phyloP scores from a whole-genome alignment of 1,140 invertebrate species.

The Temnothorax nylanderi region DNA sequence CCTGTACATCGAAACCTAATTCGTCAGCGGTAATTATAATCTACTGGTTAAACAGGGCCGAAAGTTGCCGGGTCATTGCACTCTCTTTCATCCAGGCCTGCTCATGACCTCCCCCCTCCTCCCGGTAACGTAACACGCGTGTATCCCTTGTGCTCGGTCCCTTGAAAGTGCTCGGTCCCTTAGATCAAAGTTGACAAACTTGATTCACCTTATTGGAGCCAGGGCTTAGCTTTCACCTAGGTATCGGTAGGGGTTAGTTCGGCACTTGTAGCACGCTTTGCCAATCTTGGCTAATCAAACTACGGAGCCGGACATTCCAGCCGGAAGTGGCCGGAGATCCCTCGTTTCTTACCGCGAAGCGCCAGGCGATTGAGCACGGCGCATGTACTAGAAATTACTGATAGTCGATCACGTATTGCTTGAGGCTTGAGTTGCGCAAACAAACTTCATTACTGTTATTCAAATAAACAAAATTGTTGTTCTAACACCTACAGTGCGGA shows the following conservation, averaged over 20 bases:
- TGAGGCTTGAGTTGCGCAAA: background rate
- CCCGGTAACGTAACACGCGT: constrained; percentile 26
- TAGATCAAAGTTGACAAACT: constrained; percentile 82
- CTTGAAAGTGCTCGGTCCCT: constrained; percentile 66
- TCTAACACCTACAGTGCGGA: background rate
- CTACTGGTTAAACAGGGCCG: constrained; percentile 24
- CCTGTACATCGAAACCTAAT: background rate
- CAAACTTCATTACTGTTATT: background rate
- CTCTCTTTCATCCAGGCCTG: background rate
- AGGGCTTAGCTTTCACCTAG: background rate
- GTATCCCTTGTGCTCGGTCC: constrained; percentile 65
- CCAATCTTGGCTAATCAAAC: constrained; percentile 66
- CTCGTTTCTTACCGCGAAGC: constrained; percentile 25
- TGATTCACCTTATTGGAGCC: constrained; percentile 67
- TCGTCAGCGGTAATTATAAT: constrained; percentile 55
- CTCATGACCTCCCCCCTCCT: too few relatives aligned
- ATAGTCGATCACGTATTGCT: background rate
- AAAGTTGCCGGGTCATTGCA: constrained; percentile 34
- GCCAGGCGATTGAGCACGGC: background rate
- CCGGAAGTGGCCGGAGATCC: constrained; percentile 1
- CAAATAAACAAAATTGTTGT: background rate
- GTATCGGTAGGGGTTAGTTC: background rate
- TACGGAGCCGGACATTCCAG: constrained; percentile 24
- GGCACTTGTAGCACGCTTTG: constrained; percentile 13
- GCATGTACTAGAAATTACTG: background rate